A percentile compares a stretch with the other conserved stretches of the same genome.
Conservation (phyloP, 1,140 invertebrate species). For the Hyles vespertilio region DNA sequence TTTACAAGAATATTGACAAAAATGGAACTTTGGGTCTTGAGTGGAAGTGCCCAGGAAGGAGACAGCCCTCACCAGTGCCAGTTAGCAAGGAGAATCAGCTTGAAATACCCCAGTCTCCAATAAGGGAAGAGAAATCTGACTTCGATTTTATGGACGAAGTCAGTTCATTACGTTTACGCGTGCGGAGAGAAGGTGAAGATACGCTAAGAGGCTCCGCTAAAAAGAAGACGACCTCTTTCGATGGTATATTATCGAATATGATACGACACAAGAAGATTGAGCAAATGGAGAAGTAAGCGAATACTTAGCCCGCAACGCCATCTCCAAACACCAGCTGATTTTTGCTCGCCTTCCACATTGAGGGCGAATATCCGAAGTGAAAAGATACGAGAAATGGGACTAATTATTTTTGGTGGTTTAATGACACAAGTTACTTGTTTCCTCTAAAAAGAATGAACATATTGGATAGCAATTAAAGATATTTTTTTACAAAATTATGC, state of each 20-base stretch:
- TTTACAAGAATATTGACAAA: constrained; percentile 77
- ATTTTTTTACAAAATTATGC: too few species aligned
- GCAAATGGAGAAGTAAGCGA: constrained; percentile 72
- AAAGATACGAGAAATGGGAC: too few species aligned
- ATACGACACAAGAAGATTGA: constrained; percentile 81
- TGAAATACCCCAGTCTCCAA: constrained; percentile 53
- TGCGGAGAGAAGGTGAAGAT: constrained; percentile 78
- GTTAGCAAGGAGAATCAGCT: constrained; percentile 62
- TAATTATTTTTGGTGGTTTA: too few species aligned
- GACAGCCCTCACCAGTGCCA: constrained; percentile 74
- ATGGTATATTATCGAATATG: constrained; percentile 85
- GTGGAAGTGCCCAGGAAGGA: constrained; percentile 80
- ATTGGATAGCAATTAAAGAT: too few species aligned
- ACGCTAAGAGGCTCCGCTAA: constrained; percentile 84
- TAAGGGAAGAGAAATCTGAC: constrained; percentile 80
- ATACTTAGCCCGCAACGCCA: not conserved
- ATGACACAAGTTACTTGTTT: too few species aligned
- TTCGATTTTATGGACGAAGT: constrained; percentile 88
- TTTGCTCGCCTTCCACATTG: too few species aligned
- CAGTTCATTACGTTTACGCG: constrained; percentile 79
- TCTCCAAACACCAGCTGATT: not conserved
- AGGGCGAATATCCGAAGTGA: too few species aligned
- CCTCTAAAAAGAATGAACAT: too few species aligned
- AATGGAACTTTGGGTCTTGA: constrained; percentile 75
- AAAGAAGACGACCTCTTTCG: constrained; percentile 85